Base-by-base conservation (phyloP, 1,140 invertebrate species). In the Wasmannia auropunctata region DNA sequence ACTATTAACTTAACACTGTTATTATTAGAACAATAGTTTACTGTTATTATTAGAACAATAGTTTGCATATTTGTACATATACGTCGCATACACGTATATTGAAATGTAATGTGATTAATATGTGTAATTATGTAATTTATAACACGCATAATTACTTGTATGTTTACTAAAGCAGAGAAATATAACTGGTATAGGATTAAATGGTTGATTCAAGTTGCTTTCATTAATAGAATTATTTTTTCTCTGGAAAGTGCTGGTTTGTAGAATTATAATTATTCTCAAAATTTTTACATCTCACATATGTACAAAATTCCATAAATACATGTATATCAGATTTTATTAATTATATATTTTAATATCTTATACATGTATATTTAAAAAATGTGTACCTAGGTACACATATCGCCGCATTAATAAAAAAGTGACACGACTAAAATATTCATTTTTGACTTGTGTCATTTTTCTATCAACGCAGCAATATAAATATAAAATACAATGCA, bases 11-110 rank as follows among this genome's bases (percentile, higher is more conserved):
- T 76, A 54, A 76, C 25, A 62, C 19, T 28, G 10, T 43, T 19
- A 43, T 76, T 76, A 76, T 25, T 40, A 70, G 5, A n/a, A 79
- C 31, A 34, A 63, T 37, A 63, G 31, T 65, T 79, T 65, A 62
- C 19, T 28, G 10, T 43, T 19, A 43, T 76, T 76, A 76, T 25
- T 40, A 70, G 5, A n/a, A 79, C 31, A 34, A 63, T 37, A 65
- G 65, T 65, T 49, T 65, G 43, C 11, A 79, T 49, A 79, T 49
- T 77, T n/a, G 7, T 65, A 65, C 28, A 62, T 34, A 34, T 31
- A 34, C 0, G 3, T 10, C 34, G 19, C 31, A 63, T n/a, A 3
- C 10, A 34, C 8, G 14, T 25, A n/a, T n/a, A n/a, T n/a, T n/a
- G n/a, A n/a, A 34, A 65, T 19, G 22, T 37, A 65, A n/a, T n/a